Evolutionary conservation across 2,888 invertebrate genomes (phyloP).

Genomic region (Polydesmus complanatus): DNA sequence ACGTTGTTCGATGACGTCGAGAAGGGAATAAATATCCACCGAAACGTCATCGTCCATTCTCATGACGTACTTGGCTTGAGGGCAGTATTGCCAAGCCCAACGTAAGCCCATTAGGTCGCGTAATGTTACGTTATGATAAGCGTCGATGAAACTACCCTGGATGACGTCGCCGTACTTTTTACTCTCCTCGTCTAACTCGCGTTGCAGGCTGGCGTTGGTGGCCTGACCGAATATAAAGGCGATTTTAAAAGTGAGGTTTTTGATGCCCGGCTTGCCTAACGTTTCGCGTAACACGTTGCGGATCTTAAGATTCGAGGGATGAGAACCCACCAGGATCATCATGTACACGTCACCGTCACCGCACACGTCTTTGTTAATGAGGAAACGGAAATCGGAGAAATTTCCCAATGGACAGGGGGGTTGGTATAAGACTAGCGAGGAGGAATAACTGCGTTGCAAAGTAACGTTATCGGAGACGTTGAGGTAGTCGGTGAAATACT

Average conservation of each 20-base stretch:
- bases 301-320: constrained; percentile 3
- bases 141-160: constrained; percentile 15
- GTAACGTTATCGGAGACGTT: neutral
- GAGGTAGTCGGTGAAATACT: neutral
- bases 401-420: constrained; percentile 13
- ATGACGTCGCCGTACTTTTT: constrained; percentile 7
- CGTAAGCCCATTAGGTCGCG: constrained; percentile 14
- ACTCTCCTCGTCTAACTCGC: constrained; percentile 9
- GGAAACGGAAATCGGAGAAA: constrained; percentile 9
- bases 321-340: constrained; percentile 14
- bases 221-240: constrained; percentile 12
- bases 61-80: constrained; percentile 14
- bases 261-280: constrained; percentile 8
- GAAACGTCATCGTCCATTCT: constrained; percentile 12
- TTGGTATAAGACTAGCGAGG: neutral
- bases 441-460: too few species aligned
- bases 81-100: constrained; percentile 14
- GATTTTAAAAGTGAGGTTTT: constrained; percentile 4
- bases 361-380: constrained; percentile 14
- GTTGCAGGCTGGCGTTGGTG: neutral
- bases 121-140: constrained; percentile 12
- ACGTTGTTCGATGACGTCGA: constrained; percentile 2
- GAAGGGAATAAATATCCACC: constrained; percentile 12
- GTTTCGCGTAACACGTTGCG: constrained; percentile 10
- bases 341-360: constrained; percentile 11